Conservation (phyloP, 2,797 vertebrate species). For the Synanceia verrucosa region DNA sequence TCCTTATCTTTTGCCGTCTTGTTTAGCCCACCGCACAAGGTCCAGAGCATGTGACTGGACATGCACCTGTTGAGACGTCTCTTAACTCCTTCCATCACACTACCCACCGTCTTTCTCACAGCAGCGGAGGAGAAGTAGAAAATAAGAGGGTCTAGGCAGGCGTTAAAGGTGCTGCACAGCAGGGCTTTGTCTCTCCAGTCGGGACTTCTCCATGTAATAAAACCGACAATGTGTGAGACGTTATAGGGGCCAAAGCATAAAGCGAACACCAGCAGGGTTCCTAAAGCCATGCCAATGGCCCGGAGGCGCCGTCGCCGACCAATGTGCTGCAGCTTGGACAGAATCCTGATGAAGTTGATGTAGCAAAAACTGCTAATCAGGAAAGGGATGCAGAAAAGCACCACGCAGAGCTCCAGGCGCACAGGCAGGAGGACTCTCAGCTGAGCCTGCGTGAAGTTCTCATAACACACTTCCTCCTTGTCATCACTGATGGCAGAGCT, state of each 20-base stretch:
- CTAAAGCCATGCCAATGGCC: conserved; percentile 88
- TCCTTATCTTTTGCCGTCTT: conserved; percentile 59
- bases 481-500: accelerated
- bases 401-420: conserved; percentile 87
- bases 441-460: conserved; percentile 80
- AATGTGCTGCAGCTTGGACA: conserved; percentile 84
- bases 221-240: conserved; percentile 88
- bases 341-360: conserved; percentile 86
- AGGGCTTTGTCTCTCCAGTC: conserved; percentile 85
- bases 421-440: conserved; percentile 83
- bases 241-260: conserved; percentile 92
- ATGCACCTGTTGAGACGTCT: conserved; percentile 49
- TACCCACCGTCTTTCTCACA: conserved; percentile 76
- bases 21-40: conserved; percentile 18
- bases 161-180: conserved; percentile 89
- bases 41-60: conserved; percentile 29
- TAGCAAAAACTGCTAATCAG: conserved; percentile 89
- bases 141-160: conserved; percentile 89
- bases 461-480: conserved; percentile 78
- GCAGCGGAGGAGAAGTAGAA: conserved; percentile 91
- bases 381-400: conserved; percentile 90
- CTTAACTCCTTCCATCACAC: conserved; percentile 58
- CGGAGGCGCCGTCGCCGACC: conserved; percentile 79
- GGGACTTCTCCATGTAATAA: conserved; percentile 71
- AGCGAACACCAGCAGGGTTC: conserved; percentile 88